Evolutionary conservation across 2,113 vertebrate species (phyloP).

Genomic region (Nycticryphes semicollaris): DNA sequence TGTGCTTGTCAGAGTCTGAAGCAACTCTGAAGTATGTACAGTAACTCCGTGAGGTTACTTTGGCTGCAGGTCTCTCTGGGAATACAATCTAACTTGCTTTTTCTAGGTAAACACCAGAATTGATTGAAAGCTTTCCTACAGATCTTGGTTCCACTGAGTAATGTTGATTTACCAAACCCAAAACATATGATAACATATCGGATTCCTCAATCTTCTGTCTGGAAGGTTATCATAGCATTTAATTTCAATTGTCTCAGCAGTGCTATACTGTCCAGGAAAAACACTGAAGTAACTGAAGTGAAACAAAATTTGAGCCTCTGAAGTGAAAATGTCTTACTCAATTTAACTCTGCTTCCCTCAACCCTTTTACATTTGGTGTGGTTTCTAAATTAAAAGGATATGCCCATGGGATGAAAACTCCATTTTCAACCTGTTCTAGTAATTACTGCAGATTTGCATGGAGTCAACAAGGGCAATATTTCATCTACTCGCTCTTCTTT

Average conservation of each 20-base stretch:
- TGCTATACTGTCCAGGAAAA: background rate
- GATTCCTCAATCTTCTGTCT: background rate
- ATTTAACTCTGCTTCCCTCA: background rate
- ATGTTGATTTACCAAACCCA: background rate
- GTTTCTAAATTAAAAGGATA: slow-evolving; percentile 8
- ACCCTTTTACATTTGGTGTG: background rate
- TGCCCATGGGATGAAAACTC: background rate
- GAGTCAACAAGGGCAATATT: background rate
- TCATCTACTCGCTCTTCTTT: background rate
- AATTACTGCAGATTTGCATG: background rate
- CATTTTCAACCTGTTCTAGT: background rate
- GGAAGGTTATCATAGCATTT: background rate
- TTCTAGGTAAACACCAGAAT: background rate
- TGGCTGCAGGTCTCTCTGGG: background rate
- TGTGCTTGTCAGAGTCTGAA: background rate
- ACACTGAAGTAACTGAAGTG: background rate
- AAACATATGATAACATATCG: background rate
- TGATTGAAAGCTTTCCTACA: background rate
- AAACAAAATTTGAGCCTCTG: background rate
- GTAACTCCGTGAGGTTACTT: background rate
- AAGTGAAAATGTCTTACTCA: slow-evolving; percentile 22
- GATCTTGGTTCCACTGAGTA: background rate
- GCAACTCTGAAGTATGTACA: background rate
- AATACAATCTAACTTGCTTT: background rate
- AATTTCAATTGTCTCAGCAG: background rate